phyloP scores from a whole-genome alignment of 2,888 invertebrate species.

The Alloplasta piceator region DNA sequence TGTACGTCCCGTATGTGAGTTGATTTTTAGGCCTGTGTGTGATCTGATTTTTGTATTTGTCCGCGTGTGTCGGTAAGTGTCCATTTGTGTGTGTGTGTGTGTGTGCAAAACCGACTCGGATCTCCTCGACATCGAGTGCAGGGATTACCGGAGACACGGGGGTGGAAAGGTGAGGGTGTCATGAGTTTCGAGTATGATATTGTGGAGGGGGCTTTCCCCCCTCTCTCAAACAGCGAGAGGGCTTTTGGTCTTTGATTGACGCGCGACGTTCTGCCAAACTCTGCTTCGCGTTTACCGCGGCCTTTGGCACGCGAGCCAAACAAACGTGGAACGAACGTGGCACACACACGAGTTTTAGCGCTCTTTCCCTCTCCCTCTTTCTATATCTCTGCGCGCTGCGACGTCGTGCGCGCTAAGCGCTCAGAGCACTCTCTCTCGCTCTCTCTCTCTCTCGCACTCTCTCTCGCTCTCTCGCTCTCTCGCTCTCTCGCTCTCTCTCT shows the following conservation, averaged over 20 bases:
- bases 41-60: too few species aligned
- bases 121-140: constrained; percentile 72
- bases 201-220: constrained; percentile 56
- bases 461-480: constrained; percentile 8
- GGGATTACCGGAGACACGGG: constrained; percentile 53
- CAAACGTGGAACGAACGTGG: constrained; percentile 66
- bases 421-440: constrained; percentile 18
- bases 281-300: constrained; percentile 39
- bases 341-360: constrained; percentile 7
- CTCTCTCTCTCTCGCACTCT: constrained; percentile 16
- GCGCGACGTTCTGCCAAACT: constrained; percentile 81
- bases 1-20: too few species aligned
- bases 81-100: constrained; percentile 53
- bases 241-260: constrained; percentile 79
- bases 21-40: too few species aligned
- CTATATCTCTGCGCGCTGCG: constrained; percentile 2
- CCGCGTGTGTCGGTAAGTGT: constrained; percentile 34
- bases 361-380: constrained; percentile 41
- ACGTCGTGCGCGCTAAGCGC: constrained; percentile 49
- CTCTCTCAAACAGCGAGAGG: constrained; percentile 34
- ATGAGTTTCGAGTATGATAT: constrained; percentile 38
- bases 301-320: constrained; percentile 79
- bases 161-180: constrained; percentile 43
- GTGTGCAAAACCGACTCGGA: constrained; percentile 70
- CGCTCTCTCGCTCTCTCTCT: constrained; percentile 8